phyloP scores from a whole-genome alignment of 2,113 vertebrate genomes.

The Arizona elegans region DNA sequence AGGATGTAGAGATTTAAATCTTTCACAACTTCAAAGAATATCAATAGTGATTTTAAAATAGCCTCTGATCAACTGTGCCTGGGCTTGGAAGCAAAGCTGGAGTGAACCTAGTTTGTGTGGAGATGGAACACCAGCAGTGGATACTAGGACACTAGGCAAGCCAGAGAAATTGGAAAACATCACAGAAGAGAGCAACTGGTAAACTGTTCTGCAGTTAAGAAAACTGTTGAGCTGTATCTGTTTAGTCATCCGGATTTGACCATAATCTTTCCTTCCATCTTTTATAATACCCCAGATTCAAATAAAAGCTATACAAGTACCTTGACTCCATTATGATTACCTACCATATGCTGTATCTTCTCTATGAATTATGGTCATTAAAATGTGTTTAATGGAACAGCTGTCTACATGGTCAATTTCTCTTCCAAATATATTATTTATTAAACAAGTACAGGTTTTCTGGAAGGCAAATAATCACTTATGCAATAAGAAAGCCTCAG shows the following conservation, averaged over 20 bases:
- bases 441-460: constrained; percentile 34
- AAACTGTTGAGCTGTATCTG: neutral
- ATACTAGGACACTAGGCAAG: neutral
- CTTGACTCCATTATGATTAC: constrained; percentile 6
- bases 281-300: neutral
- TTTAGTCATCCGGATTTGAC: neutral
- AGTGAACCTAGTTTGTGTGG: neutral
- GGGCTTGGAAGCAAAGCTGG: neutral
- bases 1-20: neutral
- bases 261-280: neutral
- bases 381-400: constrained; percentile 19
- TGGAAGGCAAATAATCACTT: constrained; percentile 17
- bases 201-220: neutral
- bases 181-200: neutral
- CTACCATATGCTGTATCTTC: constrained; percentile 24
- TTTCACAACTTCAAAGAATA: neutral
- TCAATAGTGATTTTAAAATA: neutral
- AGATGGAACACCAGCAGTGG: neutral
- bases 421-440: constrained; percentile 26
- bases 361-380: constrained; percentile 31
- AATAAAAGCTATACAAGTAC: constrained; percentile 4
- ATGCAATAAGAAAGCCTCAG: constrained; percentile 3
- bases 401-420: constrained; percentile 22
- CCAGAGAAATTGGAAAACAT: neutral
- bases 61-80: neutral